A percentile compares a stretch with the other conserved stretches of the same genome.
Conservation (phyloP, 2,888 invertebrate species). For the Agrotis clavis region DNA sequence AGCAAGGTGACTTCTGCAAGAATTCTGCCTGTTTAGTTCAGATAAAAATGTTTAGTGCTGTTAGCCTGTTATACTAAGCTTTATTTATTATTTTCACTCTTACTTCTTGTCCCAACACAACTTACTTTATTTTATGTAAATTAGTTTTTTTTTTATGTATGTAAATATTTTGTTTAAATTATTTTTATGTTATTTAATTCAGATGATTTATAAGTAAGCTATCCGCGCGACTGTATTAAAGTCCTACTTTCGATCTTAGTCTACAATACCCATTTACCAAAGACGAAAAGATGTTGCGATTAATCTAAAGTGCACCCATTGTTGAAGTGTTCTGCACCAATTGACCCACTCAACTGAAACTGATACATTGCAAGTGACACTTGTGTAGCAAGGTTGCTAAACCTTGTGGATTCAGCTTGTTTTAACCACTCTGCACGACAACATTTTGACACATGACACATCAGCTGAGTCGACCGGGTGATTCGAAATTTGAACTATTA, state of each 20-base stretch:
- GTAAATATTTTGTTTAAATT: too few relatives aligned
- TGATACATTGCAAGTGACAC: slow-evolving; percentile 32
- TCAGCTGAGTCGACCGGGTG: too few relatives aligned
- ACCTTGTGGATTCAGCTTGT: slow-evolving; percentile 22
- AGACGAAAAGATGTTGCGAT: slow-evolving; percentile 36
- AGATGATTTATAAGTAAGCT: too few relatives aligned
- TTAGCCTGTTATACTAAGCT: too few relatives aligned
- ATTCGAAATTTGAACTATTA: too few relatives aligned
- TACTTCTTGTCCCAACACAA: not conserved
- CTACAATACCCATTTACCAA: slow-evolving; percentile 9
- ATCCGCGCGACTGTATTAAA: not conserved
- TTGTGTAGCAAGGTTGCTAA: slow-evolving; percentile 15
- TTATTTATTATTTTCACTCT: not conserved
- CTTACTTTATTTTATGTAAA: too few relatives aligned
- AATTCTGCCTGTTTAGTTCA: not conserved
- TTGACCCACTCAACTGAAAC: slow-evolving; percentile 40
- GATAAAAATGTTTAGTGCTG: too few relatives aligned
- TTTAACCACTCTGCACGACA: too few relatives aligned
- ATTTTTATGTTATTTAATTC: too few relatives aligned
- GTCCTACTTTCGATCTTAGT: not conserved
- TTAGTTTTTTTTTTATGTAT: too few relatives aligned
- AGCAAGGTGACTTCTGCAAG: too few relatives aligned
- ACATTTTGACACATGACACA: too few relatives aligned
- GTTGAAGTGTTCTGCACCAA: slow-evolving; percentile 40
- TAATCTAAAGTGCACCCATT: slow-evolving; percentile 37